Base-by-base conservation (phyloP, 2,888 invertebrate genomes). In the Mythimna ferrago region DNA sequence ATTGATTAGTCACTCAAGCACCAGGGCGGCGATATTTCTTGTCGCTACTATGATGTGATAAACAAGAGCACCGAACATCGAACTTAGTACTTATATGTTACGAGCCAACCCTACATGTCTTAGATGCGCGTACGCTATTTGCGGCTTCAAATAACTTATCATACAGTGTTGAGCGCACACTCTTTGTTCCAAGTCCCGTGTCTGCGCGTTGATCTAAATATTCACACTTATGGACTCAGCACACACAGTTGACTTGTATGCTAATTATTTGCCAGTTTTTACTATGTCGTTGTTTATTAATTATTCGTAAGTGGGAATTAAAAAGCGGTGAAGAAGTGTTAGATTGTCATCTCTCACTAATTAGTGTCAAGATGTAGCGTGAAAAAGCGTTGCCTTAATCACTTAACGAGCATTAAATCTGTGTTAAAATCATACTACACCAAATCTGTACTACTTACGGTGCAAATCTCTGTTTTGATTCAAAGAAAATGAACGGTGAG, bases 121-220 rank as follows among this genome's bases (percentile, higher is more conserved):
- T 19, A 66, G 56, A 64, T 53, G 71, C 81, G 80, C 81, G 57
- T 83, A 73, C 61, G 66, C 84, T 78, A 72, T 77, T 84, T 73
- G 71, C 58, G 67, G 58, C 70, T 58, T 67, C 85, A 76, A 82
- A 83, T 76, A 82, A 84, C 32, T 75, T 48, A 71, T 76, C 66
- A 66, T 14, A 44, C 66, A 73, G 71, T 64, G 84, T 73, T 64
- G 67, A 79, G 70, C 35, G 61, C 54, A 32, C 44, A 14, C 69
- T 44, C 60, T 67, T 84, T 81, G 78, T 84, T 78, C 53, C 26
- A 53, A 53, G 72, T 62, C 57, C 35, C 41, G 48, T 62, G 76
- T 74, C 69, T 71, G 67, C 66, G 56, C 41, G 48, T 76, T 60
- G 66, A 76, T 71, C 48, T 32, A 0, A 65, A 75, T 58, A 70